Evolutionary conservation across 2,888 invertebrate genomes (phyloP), one percentile per base, ranked within the genome.

Genomic region (Drosophila leonis): DNA sequence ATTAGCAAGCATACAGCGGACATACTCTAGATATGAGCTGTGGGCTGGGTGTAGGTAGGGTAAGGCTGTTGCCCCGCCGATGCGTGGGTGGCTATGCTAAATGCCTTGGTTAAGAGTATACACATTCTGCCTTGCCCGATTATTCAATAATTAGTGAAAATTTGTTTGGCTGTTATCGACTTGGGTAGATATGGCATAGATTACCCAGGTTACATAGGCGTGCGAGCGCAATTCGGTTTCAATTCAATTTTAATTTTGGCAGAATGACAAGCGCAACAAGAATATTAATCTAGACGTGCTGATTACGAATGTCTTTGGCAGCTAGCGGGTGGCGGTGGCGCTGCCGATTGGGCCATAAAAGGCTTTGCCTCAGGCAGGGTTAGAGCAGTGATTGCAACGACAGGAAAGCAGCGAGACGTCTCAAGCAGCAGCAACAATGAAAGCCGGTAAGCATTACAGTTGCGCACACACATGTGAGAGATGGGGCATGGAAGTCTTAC

Each of bases 231-330:
- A 59, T 72, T 51, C 71, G 64, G 57, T 49, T 72, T 70, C 66
- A 55, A 73, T 75, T 75, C 48, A 61, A 72, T 68, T 70, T 69
- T 27, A 64, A 77, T 82, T 87, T 80, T 80, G 67, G 48, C 49
- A 31, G 24, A 24, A 20, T 57, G 67, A 75, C 68, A 78, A 67
- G 75, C 75, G 37, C 69, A 65, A 88, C 84, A 84, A 73, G 48
- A n/a, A 71, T 66, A 88, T 81, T 89, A 90, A 89, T 88, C 88
- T 83, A 69, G 79, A 80, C 73, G 70, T 65, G 64, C 77, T 90
- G 89, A 91, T 90, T 90, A 91, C 64, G 72, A 76, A 60, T 57
- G 48, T 20, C 37, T 18, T 33, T 49, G 49, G 20, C 49, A 33
- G 49, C 33, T n/a, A 0, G 35, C 18, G 15, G 54, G 31, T 12